These are phyloP conservation scores for Anolis carolinensis DNA, from an alignment of 2,113 vertebrate species.

Conservation along the genomic window DNA sequence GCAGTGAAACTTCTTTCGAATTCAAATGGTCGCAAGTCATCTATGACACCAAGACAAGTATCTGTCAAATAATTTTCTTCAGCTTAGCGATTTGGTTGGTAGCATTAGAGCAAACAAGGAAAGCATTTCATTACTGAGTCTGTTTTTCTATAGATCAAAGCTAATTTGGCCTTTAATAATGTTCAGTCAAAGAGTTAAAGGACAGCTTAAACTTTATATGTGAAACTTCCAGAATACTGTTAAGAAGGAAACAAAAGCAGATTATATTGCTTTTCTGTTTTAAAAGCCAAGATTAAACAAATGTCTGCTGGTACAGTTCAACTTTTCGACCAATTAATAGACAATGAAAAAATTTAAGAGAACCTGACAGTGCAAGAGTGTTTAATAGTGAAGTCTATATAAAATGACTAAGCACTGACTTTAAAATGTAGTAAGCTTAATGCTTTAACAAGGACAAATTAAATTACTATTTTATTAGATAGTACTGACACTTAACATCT, in stretches of 20 bases:
- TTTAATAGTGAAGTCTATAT: slow-evolving; percentile 42
- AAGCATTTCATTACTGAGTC: slow-evolving; percentile 59
- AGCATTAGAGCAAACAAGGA: slow-evolving; percentile 65
- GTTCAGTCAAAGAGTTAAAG: slow-evolving; percentile 62
- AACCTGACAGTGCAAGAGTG: slow-evolving; percentile 26
- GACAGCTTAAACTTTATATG: slow-evolving; percentile 54
- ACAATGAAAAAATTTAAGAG: slow-evolving; percentile 31
- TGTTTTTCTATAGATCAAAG: slow-evolving; percentile 63
- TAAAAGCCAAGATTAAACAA: slow-evolving; percentile 44
- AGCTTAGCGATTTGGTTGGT: slow-evolving; percentile 51
- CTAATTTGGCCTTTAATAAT: slow-evolving; percentile 54
- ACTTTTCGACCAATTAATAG: slow-evolving; percentile 4
- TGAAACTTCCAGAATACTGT: slow-evolving; percentile 58
- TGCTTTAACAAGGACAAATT: slow-evolving; percentile 6
- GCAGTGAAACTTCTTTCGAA: slow-evolving; percentile 50
- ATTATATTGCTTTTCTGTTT: slow-evolving; percentile 20
- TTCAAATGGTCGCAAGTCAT: slow-evolving; percentile 51
- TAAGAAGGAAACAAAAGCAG: slow-evolving; percentile 58
- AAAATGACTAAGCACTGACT: slow-evolving; percentile 2
- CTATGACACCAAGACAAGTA: slow-evolving; percentile 54
- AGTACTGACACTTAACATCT: neutral
- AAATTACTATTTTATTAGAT: slow-evolving; percentile 21
- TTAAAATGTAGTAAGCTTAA: neutral
- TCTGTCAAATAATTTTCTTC: slow-evolving; percentile 48
- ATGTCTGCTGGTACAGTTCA: slow-evolving; percentile 41